These are phyloP conservation scores for Nematopogon swammerdamellus DNA, from an alignment of 2,888 invertebrate species.

Conservation along the genomic window DNA sequence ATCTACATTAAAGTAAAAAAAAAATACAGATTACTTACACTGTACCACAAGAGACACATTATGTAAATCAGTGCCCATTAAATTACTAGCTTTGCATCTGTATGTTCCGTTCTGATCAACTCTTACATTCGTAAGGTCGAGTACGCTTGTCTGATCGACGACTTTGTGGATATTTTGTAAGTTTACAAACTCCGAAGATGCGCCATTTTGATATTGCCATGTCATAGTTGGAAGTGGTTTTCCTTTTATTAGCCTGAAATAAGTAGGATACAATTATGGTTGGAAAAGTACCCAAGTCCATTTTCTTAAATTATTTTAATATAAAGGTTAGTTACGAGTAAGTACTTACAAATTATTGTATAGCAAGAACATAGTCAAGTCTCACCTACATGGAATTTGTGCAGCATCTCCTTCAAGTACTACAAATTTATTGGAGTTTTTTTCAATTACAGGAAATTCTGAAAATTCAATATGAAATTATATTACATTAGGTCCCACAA, in stretches of 20 bases:
- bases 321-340: no score
- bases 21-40: conserved; percentile 24
- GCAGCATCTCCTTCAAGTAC: conserved; percentile 20
- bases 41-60: conserved; percentile 26
- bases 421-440: conserved; percentile 15
- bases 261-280: no score
- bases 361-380: conserved; percentile 15
- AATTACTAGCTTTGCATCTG: conserved; percentile 31
- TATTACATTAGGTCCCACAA: no score
- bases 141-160: conserved; percentile 5
- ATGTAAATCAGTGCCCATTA: conserved; percentile 27
- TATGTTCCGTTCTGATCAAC: conserved; percentile 17
- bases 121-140: conserved; percentile 1
- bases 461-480: no score
- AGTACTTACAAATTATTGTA: background rate
- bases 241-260: conserved; percentile 26
- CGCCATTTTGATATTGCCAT: conserved; percentile 23
- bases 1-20: background rate
- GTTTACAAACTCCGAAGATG: conserved; percentile 13
- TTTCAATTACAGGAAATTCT: conserved; percentile 29
- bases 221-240: conserved; percentile 27
- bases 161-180: conserved; percentile 13
- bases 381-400: conserved; percentile 48
- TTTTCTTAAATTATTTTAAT: no score
- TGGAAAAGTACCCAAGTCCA: no score